Conservation (phyloP, 2,888 invertebrate species). For the Volucella bombylans region DNA sequence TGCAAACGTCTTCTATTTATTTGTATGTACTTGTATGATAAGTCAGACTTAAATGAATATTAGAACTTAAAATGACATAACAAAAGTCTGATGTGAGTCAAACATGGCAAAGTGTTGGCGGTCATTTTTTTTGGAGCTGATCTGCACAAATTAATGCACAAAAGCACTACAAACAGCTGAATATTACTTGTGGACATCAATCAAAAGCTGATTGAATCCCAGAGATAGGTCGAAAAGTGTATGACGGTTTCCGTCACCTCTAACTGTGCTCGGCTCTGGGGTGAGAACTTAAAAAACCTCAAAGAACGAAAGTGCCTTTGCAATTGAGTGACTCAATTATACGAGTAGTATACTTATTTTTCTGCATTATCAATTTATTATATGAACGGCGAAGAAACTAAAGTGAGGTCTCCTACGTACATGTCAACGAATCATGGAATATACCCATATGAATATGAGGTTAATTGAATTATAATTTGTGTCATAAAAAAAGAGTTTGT, state of each 20-base stretch:
- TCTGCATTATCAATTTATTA: not conserved
- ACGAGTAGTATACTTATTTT: constrained; percentile 5
- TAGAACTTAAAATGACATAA: constrained; percentile 7
- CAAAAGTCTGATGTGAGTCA: constrained; percentile 19
- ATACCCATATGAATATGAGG: not conserved
- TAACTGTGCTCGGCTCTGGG: constrained; percentile 18
- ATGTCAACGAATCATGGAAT: not conserved
- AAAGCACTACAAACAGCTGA: constrained; percentile 22
- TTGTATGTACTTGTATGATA: constrained; percentile 12
- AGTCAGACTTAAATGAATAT: not conserved
- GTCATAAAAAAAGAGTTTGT: not conserved
- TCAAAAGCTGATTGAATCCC: constrained; percentile 36
- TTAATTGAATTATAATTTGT: constrained; percentile 17
- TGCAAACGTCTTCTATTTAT: no score
- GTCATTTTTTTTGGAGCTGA: constrained; percentile 25
- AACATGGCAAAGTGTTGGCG: not conserved
- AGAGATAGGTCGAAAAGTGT: constrained; percentile 24
- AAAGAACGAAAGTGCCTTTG: constrained; percentile 6
- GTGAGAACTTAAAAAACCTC: not conserved
- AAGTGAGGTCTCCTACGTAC: not conserved
- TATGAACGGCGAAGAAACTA: not conserved
- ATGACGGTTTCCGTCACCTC: constrained; percentile 15
- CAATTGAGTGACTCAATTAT: constrained; percentile 13
- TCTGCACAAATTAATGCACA: constrained; percentile 54
- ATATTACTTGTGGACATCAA: constrained; percentile 55